Conservation (phyloP, 37 sponge, comb jelly and placozoan genomes). For the Aphrocallistes beatrix region DNA sequence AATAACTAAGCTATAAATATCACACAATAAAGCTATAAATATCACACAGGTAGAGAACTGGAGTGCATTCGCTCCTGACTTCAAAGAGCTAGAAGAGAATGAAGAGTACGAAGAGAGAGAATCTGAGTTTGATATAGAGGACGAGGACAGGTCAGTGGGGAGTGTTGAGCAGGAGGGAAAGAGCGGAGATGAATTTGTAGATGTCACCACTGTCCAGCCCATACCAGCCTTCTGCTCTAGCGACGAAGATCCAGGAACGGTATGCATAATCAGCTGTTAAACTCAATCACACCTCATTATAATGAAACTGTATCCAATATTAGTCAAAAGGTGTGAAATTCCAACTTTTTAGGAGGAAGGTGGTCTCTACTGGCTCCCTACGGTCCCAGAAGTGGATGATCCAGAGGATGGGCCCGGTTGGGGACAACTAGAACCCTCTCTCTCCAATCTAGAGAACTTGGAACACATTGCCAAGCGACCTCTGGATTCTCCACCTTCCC, state of each 20-base stretch:
- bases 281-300: too few species aligned
- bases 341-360: constrained; percentile 31
- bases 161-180: constrained; percentile 17
- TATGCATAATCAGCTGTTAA: too few species aligned
- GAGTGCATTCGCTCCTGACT: constrained; percentile 97
- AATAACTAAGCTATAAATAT: too few species aligned
- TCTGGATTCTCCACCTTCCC: background rate
- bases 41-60: constrained; percentile 69
- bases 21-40: too few species aligned
- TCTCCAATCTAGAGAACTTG: background rate
- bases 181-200: constrained; percentile 29
- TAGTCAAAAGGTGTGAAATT: too few species aligned
- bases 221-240: constrained; percentile 69
- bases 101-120: constrained; percentile 89
- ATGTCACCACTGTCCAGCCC: constrained; percentile 42
- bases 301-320: too few species aligned
- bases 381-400: constrained; percentile 90
- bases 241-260: constrained; percentile 11
- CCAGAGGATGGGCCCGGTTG: constrained; percentile 86
- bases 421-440: constrained; percentile 72
- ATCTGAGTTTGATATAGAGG: constrained; percentile 88
- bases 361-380: constrained; percentile 72
- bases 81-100: constrained; percentile 96
- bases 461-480: background rate
- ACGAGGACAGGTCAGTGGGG: constrained; percentile 48